These are phyloP conservation scores for Acronicta aceris DNA, from an alignment of 2,888 invertebrate genomes.

Conservation along the genomic window DNA sequence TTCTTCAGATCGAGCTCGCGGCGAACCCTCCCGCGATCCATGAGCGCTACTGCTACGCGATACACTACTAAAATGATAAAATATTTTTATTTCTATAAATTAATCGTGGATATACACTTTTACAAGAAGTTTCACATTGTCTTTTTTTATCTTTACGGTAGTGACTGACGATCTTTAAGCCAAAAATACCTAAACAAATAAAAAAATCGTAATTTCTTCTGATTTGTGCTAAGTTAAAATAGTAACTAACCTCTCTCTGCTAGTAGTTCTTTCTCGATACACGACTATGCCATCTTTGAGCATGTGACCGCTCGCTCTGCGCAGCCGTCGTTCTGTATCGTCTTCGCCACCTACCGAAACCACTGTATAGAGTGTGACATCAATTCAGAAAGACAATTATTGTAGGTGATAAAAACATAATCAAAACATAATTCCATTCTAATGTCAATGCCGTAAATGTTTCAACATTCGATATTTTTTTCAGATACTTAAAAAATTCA, in stretches of 20 bases:
- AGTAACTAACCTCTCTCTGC: slow-evolving; percentile 78
- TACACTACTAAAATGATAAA: slow-evolving; percentile 70
- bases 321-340: slow-evolving; percentile 75
- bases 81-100: neutral
- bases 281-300: slow-evolving; percentile 81
- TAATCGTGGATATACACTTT: too few species aligned
- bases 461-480: too few species aligned
- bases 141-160: too few species aligned
- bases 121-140: too few species aligned
- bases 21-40: slow-evolving; percentile 93
- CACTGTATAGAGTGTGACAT: slow-evolving; percentile 38
- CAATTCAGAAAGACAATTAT: slow-evolving; percentile 8
- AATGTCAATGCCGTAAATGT: too few species aligned
- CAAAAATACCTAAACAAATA: too few species aligned
- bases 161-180: too few species aligned
- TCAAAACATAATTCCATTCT: too few species aligned
- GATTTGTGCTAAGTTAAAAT: too few species aligned
- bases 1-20: slow-evolving; percentile 94
- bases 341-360: slow-evolving; percentile 73
- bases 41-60: slow-evolving; percentile 82
- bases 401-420: too few species aligned
- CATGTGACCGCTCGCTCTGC: slow-evolving; percentile 83
- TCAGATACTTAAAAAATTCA: too few species aligned
- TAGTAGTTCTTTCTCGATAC: slow-evolving; percentile 81
- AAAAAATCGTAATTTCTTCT: too few species aligned